Evolutionary conservation across 2,888 invertebrate species (phyloP).

Genomic region (Macrophya annulata): DNA sequence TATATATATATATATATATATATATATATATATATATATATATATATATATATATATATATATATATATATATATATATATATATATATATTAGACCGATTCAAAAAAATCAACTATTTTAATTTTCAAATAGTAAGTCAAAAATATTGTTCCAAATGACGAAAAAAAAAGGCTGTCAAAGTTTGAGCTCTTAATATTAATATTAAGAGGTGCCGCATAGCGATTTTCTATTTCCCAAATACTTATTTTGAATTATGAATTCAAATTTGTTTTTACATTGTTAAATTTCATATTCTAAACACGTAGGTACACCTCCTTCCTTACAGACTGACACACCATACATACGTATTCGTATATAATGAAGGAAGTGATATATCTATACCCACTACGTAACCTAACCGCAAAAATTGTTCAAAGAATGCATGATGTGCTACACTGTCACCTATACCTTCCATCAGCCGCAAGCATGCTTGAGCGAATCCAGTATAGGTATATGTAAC

Average conservation of each 20-base stretch:
- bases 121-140: too few relatives aligned
- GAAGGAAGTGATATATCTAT: neutral
- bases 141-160: too few relatives aligned
- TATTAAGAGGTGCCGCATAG: too few relatives aligned
- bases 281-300: conserved; percentile 6
- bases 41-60: too few relatives aligned
- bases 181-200: too few relatives aligned
- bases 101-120: too few relatives aligned
- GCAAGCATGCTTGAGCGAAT: neutral
- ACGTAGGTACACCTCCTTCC: neutral
- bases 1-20: too few relatives aligned
- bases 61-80: too few relatives aligned
- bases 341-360: neutral
- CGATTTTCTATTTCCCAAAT: too few relatives aligned
- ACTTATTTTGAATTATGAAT: conserved; percentile 4
- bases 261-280: neutral
- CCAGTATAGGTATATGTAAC: neutral
- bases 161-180: too few relatives aligned
- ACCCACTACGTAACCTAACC: neutral
- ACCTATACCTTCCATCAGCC: neutral
- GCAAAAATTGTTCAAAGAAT: neutral
- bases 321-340: neutral
- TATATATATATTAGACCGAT: too few relatives aligned
- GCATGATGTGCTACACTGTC: conserved; percentile 6
- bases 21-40: too few relatives aligned